phyloP scores from a whole-genome alignment of 2,797 vertebrate species.

The Xerus rutilus region DNA sequence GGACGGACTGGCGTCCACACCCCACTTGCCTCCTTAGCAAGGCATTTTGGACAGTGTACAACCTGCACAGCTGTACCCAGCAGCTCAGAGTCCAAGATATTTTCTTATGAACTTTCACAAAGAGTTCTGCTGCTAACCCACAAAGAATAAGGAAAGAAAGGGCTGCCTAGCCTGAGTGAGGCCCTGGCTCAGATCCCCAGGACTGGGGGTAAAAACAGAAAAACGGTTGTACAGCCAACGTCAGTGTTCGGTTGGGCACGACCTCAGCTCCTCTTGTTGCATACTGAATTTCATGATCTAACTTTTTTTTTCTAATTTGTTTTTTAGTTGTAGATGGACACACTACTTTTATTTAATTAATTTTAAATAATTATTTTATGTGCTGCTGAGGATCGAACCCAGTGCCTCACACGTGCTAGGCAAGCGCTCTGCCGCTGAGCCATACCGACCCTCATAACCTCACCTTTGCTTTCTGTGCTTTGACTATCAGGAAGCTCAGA shows the following conservation, averaged over 20 bases:
- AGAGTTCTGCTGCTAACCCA: not conserved
- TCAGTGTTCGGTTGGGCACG: not conserved
- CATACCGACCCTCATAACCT: not conserved
- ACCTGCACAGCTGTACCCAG: not conserved
- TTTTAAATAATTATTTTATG: too few species aligned
- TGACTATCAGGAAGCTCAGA: not conserved
- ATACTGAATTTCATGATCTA: not conserved
- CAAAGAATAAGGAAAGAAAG: not conserved
- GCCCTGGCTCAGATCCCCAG: not conserved
- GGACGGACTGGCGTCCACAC: not conserved
- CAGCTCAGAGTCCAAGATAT: not conserved
- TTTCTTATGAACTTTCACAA: not conserved
- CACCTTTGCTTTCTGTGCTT: not conserved
- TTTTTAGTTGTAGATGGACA: too few species aligned
- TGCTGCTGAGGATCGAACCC: too few species aligned
- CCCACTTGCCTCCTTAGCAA: not conserved
- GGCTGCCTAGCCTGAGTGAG: too few species aligned
- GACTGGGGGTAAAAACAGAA: too few species aligned
- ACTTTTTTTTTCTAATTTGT: not conserved
- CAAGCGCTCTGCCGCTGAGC: too few species aligned
- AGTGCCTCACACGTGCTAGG: too few species aligned
- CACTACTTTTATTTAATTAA: too few species aligned
- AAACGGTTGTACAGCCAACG: accelerated
- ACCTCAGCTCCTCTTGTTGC: not conserved
- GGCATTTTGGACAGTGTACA: not conserved